Evolutionary conservation across 2,797 vertebrate species (phyloP), one percentile per base, ranked within the genome.

Genomic region (Anabacerthia variegaticeps): DNA sequence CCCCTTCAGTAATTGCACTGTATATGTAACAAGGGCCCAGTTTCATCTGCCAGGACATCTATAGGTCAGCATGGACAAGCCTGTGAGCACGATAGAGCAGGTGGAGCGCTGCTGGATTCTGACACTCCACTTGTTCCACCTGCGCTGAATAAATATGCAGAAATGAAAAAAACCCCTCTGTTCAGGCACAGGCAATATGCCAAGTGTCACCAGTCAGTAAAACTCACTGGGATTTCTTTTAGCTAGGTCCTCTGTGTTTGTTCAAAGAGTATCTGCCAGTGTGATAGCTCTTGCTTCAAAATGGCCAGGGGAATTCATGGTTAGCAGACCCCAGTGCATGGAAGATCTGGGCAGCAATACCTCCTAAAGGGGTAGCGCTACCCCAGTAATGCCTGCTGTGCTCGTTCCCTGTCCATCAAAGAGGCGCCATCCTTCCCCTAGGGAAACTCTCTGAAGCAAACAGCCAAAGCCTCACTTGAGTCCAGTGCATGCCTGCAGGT

Each of bases 121-220:
- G 78, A 19, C 18, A 36, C 23, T 59, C n/a, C 0, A 0, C 34
- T 76, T 73, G 15, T 46, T 85, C 52, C 68, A 77, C 34, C 17
- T 52, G 24, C 1, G 0, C 26, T 69, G 32, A 43, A 34, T 28
- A 73, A 48, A 52, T 55, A 43, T 0, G 0, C 32, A 44, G 32
- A 2, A 34, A 5, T 75, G 71, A 28, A 85, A 65, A 54, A 52
- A 32, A 56, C 15, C 17, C 17, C 28, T 66, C 30, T 48, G 9
- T 74, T 24, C 36, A 18, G 7, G n/a, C 37, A 9, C 66, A 74
- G 36, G 37, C n/a, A 14, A 10, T 32, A 14, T 72, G 32, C 28
- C 0, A 0, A 58, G 39, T 46, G 43, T 68, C 52, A 59, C 48
- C 49, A 23, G 28, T 32, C 2, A 3, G 2, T 92, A 56, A 79